Evolutionary conservation across 2,797 vertebrate genomes (phyloP), one percentile per base, ranked within the genome.

Genomic region (Neopelma chrysocephalum): DNA sequence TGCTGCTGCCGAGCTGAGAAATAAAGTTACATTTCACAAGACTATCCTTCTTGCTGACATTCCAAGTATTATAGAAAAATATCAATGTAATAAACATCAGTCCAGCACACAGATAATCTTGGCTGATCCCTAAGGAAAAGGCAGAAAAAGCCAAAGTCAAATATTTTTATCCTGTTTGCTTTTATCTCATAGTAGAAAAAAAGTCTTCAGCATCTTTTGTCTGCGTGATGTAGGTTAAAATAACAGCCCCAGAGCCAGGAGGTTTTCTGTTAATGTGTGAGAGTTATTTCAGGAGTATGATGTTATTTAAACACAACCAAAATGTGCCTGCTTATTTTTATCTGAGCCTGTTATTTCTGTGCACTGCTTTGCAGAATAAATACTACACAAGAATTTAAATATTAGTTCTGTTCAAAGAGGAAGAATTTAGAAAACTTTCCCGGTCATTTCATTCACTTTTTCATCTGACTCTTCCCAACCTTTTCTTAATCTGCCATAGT

Each of bases 181-280:
- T 93, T 94, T 87, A 87, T 80, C 53, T 82, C 25, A 22, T 38
- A 87, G 62, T 45, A 80, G 57, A 48, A 79, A 56, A 56, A 72
- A 89, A 48, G 25, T 27, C 36, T 80, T 77, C 71, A 77, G 8
- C 16, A 36, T 64, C 69, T 73, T 75, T 77, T 70, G 18, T 70
- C 21, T 75, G 20, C 10, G 10, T 56, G 36, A 32, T 82, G 11
- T 53, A 45, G 81, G 61, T 82, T 95, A 93, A 93, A 95, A 89
- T 84, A 93, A 80, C 66, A 94, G 43, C 48, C 69, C 18, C 40
- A 27, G 50, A 76, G 66, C 61, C 78, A 66, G 57, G 45, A 90
- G 43, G 36, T 34, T 93, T 96, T 94, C 53, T 92, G 42, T 73
- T 86, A 82, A 66, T 64, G 36, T 84, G 61, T 66, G 79, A 93